These are phyloP conservation scores for Zhengitettix transpicula DNA, from an alignment of 2,888 invertebrate genomes.

Conservation along the genomic window DNA sequence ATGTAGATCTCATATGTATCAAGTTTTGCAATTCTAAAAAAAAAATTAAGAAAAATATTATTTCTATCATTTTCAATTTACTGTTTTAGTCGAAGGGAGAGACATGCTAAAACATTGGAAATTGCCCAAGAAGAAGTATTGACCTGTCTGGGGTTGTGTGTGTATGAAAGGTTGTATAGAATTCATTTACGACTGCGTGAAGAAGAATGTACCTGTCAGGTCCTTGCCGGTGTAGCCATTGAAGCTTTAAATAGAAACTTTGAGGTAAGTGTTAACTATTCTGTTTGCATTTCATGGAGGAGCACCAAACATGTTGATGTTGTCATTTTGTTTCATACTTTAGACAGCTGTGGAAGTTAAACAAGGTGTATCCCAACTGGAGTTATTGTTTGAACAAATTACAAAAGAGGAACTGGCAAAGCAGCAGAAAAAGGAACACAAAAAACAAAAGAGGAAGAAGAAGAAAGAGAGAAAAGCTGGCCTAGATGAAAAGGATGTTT, in stretches of 20 bases:
- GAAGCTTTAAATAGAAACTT: constrained; percentile 79
- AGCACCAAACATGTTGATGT: background rate
- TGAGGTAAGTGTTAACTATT: constrained; percentile 28
- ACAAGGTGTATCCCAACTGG: constrained; percentile 74
- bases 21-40: too few relatives aligned
- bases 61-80: constrained; percentile 1
- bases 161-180: constrained; percentile 76
- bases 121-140: constrained; percentile 93
- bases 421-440: constrained; percentile 71
- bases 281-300: background rate
- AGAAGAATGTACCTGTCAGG: constrained; percentile 88
- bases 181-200: constrained; percentile 74
- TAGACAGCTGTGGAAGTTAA: constrained; percentile 74
- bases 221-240: constrained; percentile 73
- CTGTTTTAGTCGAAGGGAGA: constrained; percentile 54
- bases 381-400: constrained; percentile 73
- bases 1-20: too few relatives aligned
- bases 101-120: constrained; percentile 92
- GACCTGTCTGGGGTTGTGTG: constrained; percentile 84
- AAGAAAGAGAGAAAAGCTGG: constrained; percentile 53
- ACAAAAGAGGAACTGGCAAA: constrained; percentile 73
- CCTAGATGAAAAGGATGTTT: constrained; percentile 27
- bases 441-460: constrained; percentile 54
- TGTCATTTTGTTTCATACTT: constrained; percentile 7
- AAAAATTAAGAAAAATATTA: too few relatives aligned